A percentile compares a stretch with the other conserved stretches of the same genome.
phyloP scores from a whole-genome alignment of 2,797 vertebrate species.

The Crenuchus spilurus region DNA sequence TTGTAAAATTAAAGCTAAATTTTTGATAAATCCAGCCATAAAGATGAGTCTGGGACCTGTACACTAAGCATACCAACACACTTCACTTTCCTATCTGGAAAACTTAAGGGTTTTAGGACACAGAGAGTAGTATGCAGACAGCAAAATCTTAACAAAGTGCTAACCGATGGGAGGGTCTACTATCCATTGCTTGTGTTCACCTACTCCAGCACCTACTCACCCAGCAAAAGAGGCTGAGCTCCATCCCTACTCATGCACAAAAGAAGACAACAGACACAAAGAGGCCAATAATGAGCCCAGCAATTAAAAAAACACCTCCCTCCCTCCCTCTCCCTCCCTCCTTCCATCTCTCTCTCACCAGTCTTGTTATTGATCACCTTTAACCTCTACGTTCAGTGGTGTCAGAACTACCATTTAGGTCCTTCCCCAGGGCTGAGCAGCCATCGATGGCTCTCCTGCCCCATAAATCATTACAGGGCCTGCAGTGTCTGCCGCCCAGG shows the following conservation, averaged over 20 bases:
- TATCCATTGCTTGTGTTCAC: slow-evolving; percentile 31
- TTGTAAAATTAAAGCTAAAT: no score
- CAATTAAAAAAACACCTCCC: slow-evolving; percentile 65
- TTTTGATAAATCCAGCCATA: no score
- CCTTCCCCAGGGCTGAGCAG: slow-evolving; percentile 81
- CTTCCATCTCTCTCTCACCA: slow-evolving; percentile 46
- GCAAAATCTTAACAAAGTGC: slow-evolving; percentile 16
- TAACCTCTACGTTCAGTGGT: slow-evolving; percentile 90
- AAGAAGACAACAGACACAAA: slow-evolving; percentile 72
- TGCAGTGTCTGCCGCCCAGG: slow-evolving; percentile 57
- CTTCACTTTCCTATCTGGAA: neutral
- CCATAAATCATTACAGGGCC: slow-evolving; percentile 85
- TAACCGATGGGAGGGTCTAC: slow-evolving; percentile 43
- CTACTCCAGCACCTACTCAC: slow-evolving; percentile 35
- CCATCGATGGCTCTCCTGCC: slow-evolving; percentile 84
- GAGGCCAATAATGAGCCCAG: slow-evolving; percentile 74
- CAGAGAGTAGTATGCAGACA: slow-evolving; percentile 15
- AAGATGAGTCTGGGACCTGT: neutral
- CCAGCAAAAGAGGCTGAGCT: neutral
- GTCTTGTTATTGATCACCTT: slow-evolving; percentile 94
- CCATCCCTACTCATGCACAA: slow-evolving; percentile 53
- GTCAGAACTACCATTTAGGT: slow-evolving; percentile 92
- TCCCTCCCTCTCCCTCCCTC: slow-evolving; percentile 51
- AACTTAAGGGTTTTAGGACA: neutral
- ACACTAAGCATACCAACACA: neutral